These are phyloP conservation scores for Nomada ferruginata DNA, from an alignment of 2,888 invertebrate genomes.

Conservation along the genomic window DNA sequence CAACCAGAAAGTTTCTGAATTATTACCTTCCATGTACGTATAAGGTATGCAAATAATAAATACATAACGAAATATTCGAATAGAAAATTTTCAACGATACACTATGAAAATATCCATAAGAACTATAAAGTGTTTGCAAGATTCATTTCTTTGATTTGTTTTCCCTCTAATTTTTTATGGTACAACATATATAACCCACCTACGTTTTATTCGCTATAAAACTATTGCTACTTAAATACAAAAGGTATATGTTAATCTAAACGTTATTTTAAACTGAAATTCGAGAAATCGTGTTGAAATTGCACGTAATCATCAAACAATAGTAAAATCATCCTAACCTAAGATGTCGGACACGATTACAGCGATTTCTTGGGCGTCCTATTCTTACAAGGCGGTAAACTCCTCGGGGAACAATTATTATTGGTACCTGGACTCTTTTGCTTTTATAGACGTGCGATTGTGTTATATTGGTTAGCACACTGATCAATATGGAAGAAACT, in stretches of 20 bases:
- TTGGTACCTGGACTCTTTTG: conserved; percentile 31
- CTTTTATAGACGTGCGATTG: conserved; percentile 24
- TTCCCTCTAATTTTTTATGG: conserved; percentile 8
- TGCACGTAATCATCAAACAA: conserved; percentile 45
- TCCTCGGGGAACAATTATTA: conserved; percentile 25
- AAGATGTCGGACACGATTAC: conserved; percentile 52
- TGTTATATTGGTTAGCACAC: conserved; percentile 34
- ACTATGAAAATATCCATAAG: background rate
- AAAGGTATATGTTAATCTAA: background rate
- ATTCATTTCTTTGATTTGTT: conserved; percentile 13
- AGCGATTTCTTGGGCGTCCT: conserved; percentile 35
- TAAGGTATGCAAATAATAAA: background rate
- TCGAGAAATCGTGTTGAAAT: conserved; percentile 9
- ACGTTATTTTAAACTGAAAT: background rate
- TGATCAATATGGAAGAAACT: conserved; percentile 69
- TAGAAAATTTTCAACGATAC: background rate
- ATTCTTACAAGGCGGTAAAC: conserved; percentile 31
- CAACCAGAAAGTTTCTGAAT: background rate
- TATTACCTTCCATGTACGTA: background rate
- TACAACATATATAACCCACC: background rate
- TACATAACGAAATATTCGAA: background rate
- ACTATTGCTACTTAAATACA: background rate
- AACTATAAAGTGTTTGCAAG: background rate
- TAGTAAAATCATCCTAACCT: conserved; percentile 63
- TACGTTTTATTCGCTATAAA: background rate